Base-by-base conservation (phyloP, 92 coral and sea anemone genomes). In the Zoanthus sociatus region DNA sequence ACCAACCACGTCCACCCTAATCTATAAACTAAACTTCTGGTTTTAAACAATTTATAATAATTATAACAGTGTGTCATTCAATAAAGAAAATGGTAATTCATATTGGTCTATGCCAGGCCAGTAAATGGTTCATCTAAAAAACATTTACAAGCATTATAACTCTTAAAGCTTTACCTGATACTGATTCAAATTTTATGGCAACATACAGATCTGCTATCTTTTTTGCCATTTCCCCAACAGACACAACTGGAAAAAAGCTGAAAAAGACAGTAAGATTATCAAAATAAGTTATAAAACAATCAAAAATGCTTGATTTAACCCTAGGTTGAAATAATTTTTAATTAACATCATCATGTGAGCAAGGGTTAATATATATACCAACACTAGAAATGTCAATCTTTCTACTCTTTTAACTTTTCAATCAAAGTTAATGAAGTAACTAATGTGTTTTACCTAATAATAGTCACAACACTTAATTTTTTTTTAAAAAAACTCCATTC, bases 181-280 rank as follows among this genome's bases (percentile, higher is more conserved):
- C 94, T 21, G 99, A 93, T 70, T 95, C 98, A 91, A 95, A 97
- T 92, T 92, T 97, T 69, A 97, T 71, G 61, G 94, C 89, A 71
- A 95, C 96, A 73, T 95, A 91, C 60, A 97, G 87, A 51, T 92
- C 93, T 56, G 99, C 99, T 77, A 97, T 17, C 79, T 93, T 93
- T 70, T 75, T 84, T 32, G 89, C 89, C 9, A 94, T 96, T 46
- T 87, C 87, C 78, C 92, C 87, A 58, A 89, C 89, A 54, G 98
- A 93, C 88, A 87, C 87, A 7, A 97, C 98, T 87, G 96, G 94
- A 84, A 90, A 96, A 89, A 88, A 89, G 73, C 99, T 97, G 72
- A 7, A 86, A 58, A 86, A 70, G 71, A 47, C 42, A 3, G 3
- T 37, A 1, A 0, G 10, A 69, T 15, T n/a, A 31, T 18, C 21